phyloP scores from a whole-genome alignment of 2,797 vertebrate genomes.

The Kryptolebias ocellatus region DNA sequence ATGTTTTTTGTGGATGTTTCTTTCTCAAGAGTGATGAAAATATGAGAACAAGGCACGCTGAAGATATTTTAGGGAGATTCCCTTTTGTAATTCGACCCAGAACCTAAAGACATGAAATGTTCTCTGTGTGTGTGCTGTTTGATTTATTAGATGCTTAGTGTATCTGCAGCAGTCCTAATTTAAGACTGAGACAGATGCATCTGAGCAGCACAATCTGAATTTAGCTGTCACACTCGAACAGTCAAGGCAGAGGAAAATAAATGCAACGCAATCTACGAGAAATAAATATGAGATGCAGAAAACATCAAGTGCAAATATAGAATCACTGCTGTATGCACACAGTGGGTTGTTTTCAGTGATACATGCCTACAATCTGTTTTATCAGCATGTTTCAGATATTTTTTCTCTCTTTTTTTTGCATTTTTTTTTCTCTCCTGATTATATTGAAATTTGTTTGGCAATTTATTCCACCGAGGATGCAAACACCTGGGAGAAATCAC shows the following conservation, averaged over 20 bases:
- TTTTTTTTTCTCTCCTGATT: not conserved
- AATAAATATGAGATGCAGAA: constrained; percentile 24
- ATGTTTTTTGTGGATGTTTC: not conserved
- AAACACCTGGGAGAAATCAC: not conserved
- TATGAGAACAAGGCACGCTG: not conserved
- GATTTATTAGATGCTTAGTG: constrained; percentile 12
- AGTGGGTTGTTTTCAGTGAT: not conserved
- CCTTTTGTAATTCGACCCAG: constrained; percentile 30
- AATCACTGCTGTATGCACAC: not conserved
- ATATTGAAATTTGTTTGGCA: not conserved
- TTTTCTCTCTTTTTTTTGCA: constrained; percentile 3
- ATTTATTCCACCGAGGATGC: not conserved
- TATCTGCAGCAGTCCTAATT: constrained; percentile 16
- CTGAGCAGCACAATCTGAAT: constrained; percentile 26
- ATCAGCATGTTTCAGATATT: not conserved
- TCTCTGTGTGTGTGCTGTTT: constrained; percentile 8
- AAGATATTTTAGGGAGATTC: constrained; percentile 17
- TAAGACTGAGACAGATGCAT: constrained; percentile 25
- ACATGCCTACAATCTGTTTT: not conserved
- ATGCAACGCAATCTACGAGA: constrained; percentile 20
- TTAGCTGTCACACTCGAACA: constrained; percentile 38
- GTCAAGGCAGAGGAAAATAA: constrained; percentile 15
- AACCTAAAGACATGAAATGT: constrained; percentile 23
- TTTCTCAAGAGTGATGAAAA: constrained; percentile 17
- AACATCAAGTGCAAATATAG: constrained; percentile 14